These are phyloP conservation scores for Sardinella longiceps DNA, from an alignment of 2,797 vertebrate species.

Conservation along the genomic window DNA sequence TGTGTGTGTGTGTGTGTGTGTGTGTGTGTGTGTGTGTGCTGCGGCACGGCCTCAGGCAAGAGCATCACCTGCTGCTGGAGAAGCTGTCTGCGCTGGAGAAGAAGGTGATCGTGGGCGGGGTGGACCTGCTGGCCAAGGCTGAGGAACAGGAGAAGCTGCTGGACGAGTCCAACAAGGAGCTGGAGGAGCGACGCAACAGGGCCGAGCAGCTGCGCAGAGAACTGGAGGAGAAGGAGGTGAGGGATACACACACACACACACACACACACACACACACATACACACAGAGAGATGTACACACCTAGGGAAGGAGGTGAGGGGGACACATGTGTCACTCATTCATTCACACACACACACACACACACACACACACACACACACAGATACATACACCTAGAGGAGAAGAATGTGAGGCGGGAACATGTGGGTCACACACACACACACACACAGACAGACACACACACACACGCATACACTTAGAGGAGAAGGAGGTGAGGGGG, in stretches of 20 bases:
- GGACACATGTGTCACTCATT: no score
- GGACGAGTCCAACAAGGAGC: slow-evolving; percentile 96
- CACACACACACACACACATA: neutral
- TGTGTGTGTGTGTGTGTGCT: no score
- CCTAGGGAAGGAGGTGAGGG: no score
- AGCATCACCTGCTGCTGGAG: slow-evolving; percentile 92
- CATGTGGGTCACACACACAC: neutral
- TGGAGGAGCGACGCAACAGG: slow-evolving; percentile 91
- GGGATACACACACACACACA: neutral
- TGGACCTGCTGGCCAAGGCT: slow-evolving; percentile 96
- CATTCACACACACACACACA: neutral
- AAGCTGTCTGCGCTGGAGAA: slow-evolving; percentile 94
- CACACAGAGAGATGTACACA: neutral
- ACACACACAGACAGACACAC: neutral
- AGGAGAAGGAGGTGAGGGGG: no score
- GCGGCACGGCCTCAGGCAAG: slow-evolving; percentile 77
- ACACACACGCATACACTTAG: neutral
- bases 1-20: neutral
- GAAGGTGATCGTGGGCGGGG: slow-evolving; percentile 97
- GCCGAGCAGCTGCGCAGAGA: slow-evolving; percentile 95
- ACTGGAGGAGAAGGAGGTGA: slow-evolving; percentile 96
- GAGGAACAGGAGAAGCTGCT: slow-evolving; percentile 98
- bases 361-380: neutral
- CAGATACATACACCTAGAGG: neutral
- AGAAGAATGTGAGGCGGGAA: neutral